Evolutionary conservation across 2,797 vertebrate genomes (phyloP).

Genomic region (Aeoliscus strigatus): DNA sequence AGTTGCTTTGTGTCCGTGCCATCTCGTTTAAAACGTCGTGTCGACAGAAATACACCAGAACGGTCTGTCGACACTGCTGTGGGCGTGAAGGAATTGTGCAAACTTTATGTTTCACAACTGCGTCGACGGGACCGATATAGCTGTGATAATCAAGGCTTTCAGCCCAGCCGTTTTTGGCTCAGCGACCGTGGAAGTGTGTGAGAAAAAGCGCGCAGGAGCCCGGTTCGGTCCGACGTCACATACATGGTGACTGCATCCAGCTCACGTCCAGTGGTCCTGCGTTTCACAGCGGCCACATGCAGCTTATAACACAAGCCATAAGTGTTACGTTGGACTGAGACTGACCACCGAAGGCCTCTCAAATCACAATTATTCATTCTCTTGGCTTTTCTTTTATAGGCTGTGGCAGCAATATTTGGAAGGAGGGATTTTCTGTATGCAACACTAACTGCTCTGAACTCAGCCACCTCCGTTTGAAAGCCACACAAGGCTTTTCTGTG

Average conservation of each 20-base stretch:
- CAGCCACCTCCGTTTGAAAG: conserved; percentile 38
- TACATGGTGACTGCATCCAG: conserved; percentile 17
- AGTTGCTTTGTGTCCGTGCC: conserved; percentile 23
- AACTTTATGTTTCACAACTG: too few species aligned
- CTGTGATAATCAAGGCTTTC: too few species aligned
- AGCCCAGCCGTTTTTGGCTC: too few species aligned
- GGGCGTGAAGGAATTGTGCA: too few species aligned
- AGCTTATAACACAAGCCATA: conserved; percentile 52
- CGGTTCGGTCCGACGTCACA: conserved; percentile 10
- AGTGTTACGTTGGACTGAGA: conserved; percentile 54
- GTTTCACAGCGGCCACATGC: conserved; percentile 40
- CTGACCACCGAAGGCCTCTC: conserved; percentile 44
- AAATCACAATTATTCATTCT: conserved; percentile 51
- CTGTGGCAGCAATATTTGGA: conserved; percentile 48
- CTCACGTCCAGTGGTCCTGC: conserved; percentile 25
- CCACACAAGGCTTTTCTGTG: conserved; percentile 20
- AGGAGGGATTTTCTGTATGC: conserved; percentile 43
- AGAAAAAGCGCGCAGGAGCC: too few species aligned
- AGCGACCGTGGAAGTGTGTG: too few species aligned
- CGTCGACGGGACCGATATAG: too few species aligned
- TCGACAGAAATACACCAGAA: too few species aligned
- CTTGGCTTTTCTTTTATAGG: conserved; percentile 40
- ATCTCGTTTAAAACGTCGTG: background rate
- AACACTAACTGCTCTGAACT: conserved; percentile 56
- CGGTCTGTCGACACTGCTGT: too few species aligned